Conservation (phyloP, 2,888 invertebrate genomes). For the Heliconius sara region DNA sequence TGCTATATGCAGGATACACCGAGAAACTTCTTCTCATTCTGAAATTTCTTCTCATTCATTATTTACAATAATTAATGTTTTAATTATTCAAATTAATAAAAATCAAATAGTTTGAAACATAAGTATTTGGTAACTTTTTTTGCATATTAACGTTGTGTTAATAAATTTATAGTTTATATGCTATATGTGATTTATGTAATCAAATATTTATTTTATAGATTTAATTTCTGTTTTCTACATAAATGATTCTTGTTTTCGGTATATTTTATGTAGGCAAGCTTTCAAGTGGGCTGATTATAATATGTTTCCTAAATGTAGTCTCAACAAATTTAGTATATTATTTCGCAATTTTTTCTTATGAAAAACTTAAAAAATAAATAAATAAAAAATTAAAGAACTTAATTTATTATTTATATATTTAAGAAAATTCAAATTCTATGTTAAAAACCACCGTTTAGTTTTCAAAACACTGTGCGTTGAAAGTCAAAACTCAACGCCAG, state of each 20-base stretch:
- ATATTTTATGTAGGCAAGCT: neutral
- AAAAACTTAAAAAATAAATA: no score
- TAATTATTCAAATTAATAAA: neutral
- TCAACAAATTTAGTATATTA: no score
- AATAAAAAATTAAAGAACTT: no score
- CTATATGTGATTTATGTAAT: neutral
- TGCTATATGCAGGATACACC: neutral
- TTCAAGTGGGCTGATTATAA: neutral
- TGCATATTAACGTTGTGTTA: neutral
- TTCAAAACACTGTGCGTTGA: neutral
- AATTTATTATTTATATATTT: no score
- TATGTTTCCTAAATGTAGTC: no score
- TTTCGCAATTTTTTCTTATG: no score
- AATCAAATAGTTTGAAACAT: neutral
- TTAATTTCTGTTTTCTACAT: neutral
- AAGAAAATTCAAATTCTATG: no score
- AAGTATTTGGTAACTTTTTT: neutral
- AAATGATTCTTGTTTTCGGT: neutral
- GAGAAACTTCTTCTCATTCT: neutral
- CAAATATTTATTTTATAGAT: slow-evolving; percentile 8
- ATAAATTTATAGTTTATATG: neutral
- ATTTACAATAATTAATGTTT: neutral
- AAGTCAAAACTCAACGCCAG: neutral
- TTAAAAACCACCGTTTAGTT: no score
- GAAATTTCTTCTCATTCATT: neutral